Evolutionary conservation across 1,140 invertebrate species (phyloP).

Genomic region (Philopotamus ludificatus): DNA sequence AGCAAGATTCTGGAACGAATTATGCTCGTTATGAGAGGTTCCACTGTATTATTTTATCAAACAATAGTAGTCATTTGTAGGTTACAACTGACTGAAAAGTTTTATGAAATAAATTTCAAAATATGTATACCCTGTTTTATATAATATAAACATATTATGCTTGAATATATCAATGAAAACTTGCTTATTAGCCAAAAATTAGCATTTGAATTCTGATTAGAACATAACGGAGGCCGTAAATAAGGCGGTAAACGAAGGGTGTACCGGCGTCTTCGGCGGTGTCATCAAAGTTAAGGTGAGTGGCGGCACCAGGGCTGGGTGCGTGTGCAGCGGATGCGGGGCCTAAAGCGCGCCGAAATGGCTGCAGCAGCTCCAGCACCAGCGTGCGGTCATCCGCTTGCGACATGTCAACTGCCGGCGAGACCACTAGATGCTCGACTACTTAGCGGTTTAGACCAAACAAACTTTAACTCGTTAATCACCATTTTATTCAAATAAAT

Average conservation of each 20-base stretch:
- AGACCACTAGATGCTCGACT: too few relatives aligned
- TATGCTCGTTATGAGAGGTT: too few relatives aligned
- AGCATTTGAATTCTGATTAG: background rate
- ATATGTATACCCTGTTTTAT: too few relatives aligned
- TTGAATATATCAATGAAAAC: background rate
- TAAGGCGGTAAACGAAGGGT: too few relatives aligned
- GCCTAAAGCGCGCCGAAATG: conserved; percentile 52
- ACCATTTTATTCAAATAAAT: background rate
- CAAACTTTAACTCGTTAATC: background rate
- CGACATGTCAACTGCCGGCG: too few relatives aligned
- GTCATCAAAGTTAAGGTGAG: background rate
- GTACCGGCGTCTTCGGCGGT: background rate
- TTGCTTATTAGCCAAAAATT: background rate
- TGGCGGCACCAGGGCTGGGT: background rate
- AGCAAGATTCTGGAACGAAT: too few relatives aligned
- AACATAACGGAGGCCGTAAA: too few relatives aligned
- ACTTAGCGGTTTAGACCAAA: background rate
- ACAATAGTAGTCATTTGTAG: too few relatives aligned
- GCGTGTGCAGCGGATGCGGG: conserved; percentile 19
- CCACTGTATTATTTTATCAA: too few relatives aligned
- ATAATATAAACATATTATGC: background rate
- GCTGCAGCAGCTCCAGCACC: conserved; percentile 52
- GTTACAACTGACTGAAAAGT: too few relatives aligned
- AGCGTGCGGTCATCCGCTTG: conserved; percentile 53
- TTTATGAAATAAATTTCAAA: too few relatives aligned